Conservation (phyloP, 37 sponge, comb jelly and placozoan genomes). For the Geodia barretti region DNA sequence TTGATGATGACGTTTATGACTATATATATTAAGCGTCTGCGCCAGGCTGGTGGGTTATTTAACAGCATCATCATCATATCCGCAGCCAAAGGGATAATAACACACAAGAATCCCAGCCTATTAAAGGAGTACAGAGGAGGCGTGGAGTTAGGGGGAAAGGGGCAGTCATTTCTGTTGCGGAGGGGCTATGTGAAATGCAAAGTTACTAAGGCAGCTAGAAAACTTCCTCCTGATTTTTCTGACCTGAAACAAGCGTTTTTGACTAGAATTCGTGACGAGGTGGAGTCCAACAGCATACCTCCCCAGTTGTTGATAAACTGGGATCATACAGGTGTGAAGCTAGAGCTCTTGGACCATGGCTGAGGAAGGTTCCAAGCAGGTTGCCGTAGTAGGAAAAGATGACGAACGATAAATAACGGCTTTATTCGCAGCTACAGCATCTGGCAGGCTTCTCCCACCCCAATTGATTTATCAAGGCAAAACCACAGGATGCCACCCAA, state of each 20-base stretch:
- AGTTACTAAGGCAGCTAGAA: constrained; percentile 29
- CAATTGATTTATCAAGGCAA: constrained; percentile 27
- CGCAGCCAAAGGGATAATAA: not conserved
- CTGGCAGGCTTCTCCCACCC: no score
- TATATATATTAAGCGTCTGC: not conserved
- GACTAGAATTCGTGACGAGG: constrained; percentile 5
- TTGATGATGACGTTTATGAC: no score
- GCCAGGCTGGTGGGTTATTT: not conserved
- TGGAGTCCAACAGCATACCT: constrained; percentile 5
- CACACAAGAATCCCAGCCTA: not conserved
- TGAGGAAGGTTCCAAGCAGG: not conserved
- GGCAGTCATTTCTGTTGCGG: constrained; percentile 5
- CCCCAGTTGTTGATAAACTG: constrained; percentile 1
- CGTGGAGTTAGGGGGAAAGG: not conserved
- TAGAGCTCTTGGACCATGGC: constrained; percentile 33
- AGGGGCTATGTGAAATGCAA: constrained; percentile 8
- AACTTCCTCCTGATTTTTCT: constrained; percentile 21
- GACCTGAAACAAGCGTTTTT: constrained; percentile 19
- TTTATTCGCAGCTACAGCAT: constrained; percentile 15
- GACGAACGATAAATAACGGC: constrained; percentile 13
- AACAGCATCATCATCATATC: no score
- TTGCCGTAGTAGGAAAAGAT: constrained; percentile 11
- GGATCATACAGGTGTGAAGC: not conserved
- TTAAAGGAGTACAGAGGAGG: not conserved
- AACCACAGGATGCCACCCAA: constrained; percentile 14